Percentiles rank a stretch among this genome's conserved stretches.
Evolutionary conservation across 2,113 vertebrate species (phyloP).

Genomic region (Grallaria varia): DNA sequence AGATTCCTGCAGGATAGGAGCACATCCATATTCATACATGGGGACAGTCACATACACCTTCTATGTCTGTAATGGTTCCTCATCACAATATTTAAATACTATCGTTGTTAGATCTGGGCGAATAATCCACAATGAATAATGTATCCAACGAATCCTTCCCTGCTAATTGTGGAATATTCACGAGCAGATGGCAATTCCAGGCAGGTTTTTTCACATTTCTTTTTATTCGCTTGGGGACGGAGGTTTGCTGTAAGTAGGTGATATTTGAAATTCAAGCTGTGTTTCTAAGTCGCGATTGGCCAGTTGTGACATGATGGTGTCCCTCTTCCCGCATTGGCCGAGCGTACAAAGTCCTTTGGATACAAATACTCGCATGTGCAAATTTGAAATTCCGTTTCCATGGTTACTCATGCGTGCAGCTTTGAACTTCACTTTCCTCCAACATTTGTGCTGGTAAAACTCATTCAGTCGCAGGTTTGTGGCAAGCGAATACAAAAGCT

Average conservation of each 20-base stretch:
- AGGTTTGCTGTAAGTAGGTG: constrained; percentile 23
- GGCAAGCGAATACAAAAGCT: constrained; percentile 42
- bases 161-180: constrained; percentile 59
- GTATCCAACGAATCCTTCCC: constrained; percentile 12
- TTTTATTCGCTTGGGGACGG: not conserved
- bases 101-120: not conserved
- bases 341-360: constrained; percentile 27
- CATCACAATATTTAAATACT: not conserved
- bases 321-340: constrained; percentile 21
- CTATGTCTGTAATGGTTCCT: not conserved
- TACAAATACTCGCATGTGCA: constrained; percentile 55
- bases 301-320: not conserved
- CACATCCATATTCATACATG: not conserved
- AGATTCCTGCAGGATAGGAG: constrained; percentile 17
- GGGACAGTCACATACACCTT: not conserved
- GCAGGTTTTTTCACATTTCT: constrained; percentile 33
- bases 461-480: constrained; percentile 34
- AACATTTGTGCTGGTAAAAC: constrained; percentile 49
- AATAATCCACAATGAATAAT: constrained; percentile 62
- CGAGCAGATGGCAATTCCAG: constrained; percentile 57
- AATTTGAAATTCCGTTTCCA: constrained; percentile 62
- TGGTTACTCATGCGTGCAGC: constrained; percentile 57
- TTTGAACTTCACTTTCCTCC: constrained; percentile 67
- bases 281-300: not conserved
- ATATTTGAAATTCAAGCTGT: constrained; percentile 66